A percentile compares a stretch with the other conserved stretches of the same genome.
Evolutionary conservation across 2,888 invertebrate genomes (phyloP).

Genomic region (Drosophila helvetica): DNA sequence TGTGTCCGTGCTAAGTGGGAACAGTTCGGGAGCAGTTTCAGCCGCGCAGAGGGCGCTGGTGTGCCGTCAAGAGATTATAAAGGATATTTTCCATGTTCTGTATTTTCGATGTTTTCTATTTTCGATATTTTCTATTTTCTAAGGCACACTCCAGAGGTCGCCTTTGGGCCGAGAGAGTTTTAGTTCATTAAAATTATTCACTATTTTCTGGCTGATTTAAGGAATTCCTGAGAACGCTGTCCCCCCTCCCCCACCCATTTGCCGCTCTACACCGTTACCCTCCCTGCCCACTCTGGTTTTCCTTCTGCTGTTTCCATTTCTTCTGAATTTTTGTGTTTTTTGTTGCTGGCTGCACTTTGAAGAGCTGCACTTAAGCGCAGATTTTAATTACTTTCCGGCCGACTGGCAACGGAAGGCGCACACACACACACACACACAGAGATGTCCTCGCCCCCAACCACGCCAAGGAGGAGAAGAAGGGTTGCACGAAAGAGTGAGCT

Average conservation of each 20-base stretch:
- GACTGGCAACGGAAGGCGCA: constrained; percentile 69
- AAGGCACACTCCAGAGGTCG: constrained; percentile 10
- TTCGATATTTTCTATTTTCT: not conserved
- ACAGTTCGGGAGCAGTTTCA: constrained; percentile 50
- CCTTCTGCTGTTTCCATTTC: constrained; percentile 8
- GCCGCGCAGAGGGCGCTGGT: constrained; percentile 51
- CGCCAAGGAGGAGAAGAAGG: not conserved
- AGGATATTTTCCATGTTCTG: constrained; percentile 35
- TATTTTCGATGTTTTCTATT: constrained; percentile 12
- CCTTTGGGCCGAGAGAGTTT: not conserved
- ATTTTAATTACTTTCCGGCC: constrained; percentile 77
- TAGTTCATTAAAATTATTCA: not conserved
- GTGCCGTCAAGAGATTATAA: not conserved
- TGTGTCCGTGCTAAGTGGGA: constrained; percentile 40
- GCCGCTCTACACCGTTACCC: not conserved
- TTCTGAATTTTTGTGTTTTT: constrained; percentile 4
- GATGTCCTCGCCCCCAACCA: constrained; percentile 9
- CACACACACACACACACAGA: constrained; percentile 56
- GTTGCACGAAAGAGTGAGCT: not conserved
- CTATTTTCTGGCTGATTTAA: constrained; percentile 9
- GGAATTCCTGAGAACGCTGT: not conserved
- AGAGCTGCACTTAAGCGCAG: constrained; percentile 76
- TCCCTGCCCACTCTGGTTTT: not conserved
- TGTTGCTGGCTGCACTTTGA: constrained; percentile 50
- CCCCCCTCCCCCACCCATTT: not conserved